Evolutionary conservation across 2,797 vertebrate genomes (phyloP), one percentile per base, ranked within the genome.

Genomic region (Gephyroberyx darwinii): DNA sequence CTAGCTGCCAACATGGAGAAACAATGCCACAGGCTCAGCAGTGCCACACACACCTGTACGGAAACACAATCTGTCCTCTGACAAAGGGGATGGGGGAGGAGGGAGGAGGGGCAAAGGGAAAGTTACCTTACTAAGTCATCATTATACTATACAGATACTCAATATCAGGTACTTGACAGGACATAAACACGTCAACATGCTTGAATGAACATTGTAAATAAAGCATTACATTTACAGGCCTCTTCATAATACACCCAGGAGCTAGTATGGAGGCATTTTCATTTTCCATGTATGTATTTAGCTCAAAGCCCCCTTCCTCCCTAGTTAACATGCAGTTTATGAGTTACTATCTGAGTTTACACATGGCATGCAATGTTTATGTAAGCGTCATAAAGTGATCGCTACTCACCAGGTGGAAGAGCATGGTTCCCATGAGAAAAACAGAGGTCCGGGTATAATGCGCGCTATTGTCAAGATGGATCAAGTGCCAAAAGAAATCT

Each of bases 401-500:
- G 7, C 2, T 13, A 88, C 90, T 92, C 71, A 92, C 91, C 80
- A 68, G 41, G 1, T 75, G 55, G 73, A 76, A 33, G 22, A 75
- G 75, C 91, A 91, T 92, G 70, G 37, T 84, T 84, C 66, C 43
- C 0, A 0, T 39, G 26, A 70, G 43, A 69, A 45, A 45, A 26
- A 4, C 26, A 26, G 26, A 20, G 54, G 20, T 51, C 35, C 61
- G 61, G 50, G 52, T 66, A 57, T 59, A 55, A 8, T 30, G 47
- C 58, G 71, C 45, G 33, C 59, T 73, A 58, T 55, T 79, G 53
- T 73, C 65, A 77, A 19, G 56, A 59, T 65, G 35, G 17, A n/a
- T 73, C 2, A 12, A 64, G 64, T 47, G 12, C 69, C 74, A 69
- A 78, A 33, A 71, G 66, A 57, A 41, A 16, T 54, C n/a, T 50